A percentile compares a stretch with the other conserved stretches of the same genome.
Conservation (phyloP, 2,888 invertebrate species). For the Dorcus hopei region DNA sequence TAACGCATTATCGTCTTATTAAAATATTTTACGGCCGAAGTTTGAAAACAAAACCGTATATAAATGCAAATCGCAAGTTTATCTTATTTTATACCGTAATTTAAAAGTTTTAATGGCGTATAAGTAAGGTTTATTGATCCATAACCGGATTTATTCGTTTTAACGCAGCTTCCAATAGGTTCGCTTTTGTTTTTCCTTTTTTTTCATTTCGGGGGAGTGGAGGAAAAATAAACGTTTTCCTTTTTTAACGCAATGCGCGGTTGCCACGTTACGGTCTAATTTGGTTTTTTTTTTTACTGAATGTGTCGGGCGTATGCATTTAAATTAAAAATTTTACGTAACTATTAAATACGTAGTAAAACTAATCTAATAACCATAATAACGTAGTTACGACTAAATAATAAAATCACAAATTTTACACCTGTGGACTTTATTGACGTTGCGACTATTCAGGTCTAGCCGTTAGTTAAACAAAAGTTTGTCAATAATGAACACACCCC, state of each 20-base stretch:
- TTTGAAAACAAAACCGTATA: slow-evolving; percentile 39
- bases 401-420: slow-evolving; percentile 2
- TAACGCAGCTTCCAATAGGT: slow-evolving; percentile 20
- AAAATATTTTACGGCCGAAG: slow-evolving; percentile 31
- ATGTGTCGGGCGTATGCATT: not conserved
- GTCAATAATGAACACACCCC: too few species aligned
- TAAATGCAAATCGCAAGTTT: slow-evolving; percentile 45
- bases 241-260: too few species aligned
- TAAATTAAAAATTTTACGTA: not conserved
- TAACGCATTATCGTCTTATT: slow-evolving; percentile 29
- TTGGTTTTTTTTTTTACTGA: too few species aligned
- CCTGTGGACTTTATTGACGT: not conserved
- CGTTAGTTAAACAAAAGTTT: too few species aligned
- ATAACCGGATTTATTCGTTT: slow-evolving; percentile 35
- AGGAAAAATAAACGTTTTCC: too few species aligned
- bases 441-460: not conserved
- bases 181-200: not conserved
- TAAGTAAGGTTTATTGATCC: slow-evolving; percentile 41
- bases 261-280: too few species aligned
- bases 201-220: not conserved
- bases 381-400: not conserved
- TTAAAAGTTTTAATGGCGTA: slow-evolving; percentile 41
- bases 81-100: slow-evolving; percentile 42
- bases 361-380: slow-evolving; percentile 2
- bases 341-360: not conserved